Conservation (phyloP, 2,797 vertebrate genomes). For the Anguilla pacifica region DNA sequence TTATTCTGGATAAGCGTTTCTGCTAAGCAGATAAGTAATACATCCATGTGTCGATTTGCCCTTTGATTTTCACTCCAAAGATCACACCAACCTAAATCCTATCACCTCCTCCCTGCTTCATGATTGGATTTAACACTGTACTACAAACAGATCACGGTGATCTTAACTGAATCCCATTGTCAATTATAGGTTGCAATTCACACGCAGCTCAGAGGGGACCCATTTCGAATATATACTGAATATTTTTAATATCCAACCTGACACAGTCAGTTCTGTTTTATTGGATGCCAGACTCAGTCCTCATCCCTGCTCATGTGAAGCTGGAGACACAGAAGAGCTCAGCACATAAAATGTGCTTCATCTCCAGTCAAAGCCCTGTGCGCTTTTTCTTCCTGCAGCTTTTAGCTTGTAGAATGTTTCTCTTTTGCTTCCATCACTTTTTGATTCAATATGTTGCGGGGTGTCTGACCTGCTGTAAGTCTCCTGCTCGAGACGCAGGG, state of each 20-base stretch:
- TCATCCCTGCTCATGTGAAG: neutral
- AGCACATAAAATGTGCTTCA: neutral
- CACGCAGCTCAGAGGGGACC: neutral
- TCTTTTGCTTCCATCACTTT: conserved; percentile 14
- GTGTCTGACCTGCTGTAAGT: conserved; percentile 4
- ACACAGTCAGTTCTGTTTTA: neutral
- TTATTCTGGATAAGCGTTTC: neutral
- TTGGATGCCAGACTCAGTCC: neutral
- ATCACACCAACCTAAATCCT: neutral
- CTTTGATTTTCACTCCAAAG: neutral
- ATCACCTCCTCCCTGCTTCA: neutral
- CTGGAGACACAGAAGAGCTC: neutral
- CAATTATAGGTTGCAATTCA: neutral
- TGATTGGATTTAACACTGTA: neutral
- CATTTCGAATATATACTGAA: neutral
- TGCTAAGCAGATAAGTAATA: neutral
- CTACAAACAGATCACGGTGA: neutral
- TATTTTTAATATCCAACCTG: conserved; percentile 11
- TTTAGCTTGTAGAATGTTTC: neutral
- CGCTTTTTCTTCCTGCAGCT: neutral
- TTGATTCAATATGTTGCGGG: neutral
- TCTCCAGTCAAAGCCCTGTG: neutral
- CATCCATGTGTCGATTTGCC: neutral
- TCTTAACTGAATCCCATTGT: neutral
- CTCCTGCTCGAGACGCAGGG: neutral